Base-by-base conservation (phyloP, 2,888 invertebrate species). In the Heliconius erato region DNA sequence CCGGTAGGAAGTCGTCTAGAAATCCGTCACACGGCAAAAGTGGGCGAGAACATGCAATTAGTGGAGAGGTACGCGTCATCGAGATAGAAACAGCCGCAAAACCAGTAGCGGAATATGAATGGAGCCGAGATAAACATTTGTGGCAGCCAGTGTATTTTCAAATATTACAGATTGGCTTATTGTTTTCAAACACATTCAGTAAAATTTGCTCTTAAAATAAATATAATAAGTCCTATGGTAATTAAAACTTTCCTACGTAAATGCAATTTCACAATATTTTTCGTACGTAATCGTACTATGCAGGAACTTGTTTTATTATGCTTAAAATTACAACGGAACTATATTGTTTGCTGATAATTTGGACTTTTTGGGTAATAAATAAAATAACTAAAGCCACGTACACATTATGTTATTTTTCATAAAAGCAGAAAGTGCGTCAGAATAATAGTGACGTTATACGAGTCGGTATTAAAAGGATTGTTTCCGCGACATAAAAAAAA, bases 11-110 rank as follows among this genome's bases (percentile, higher is more conserved):
- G 90, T 86, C 87, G 87, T 87, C 86, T 84, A 85, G 86, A 87
- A 88, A 89, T 88, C 90, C 88, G 91, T 91, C 90, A 90, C 90
- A 88, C 90, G 89, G 85, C 85, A 86, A 85, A 89, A 87, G 92
- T 92, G 90, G 92, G 91, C 91, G 92, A 91, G 87, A 91, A 88
- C 86, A 88, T 88, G 90, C 89, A 92, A 94, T 94, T 94, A 94
- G 90, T 88, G 85, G 88, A 86, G 86, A 86, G 84, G 88, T 88
- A 84, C 89, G 91, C 92, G 91, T 92, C 92, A 92, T 89, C 88
- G 88, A 90, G 91, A 89, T 89, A 91, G 90, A 92, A 91, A 90
- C 88, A 91, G 90, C 88, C 83, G 68, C 83, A 74, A 81, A 82
- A 74, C 71, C 49, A 79, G 68, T 85, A 86, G 87, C 82, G 86